Evolutionary conservation across 2,113 vertebrate species (phyloP).

Genomic region (Istiophorus platypterus): DNA sequence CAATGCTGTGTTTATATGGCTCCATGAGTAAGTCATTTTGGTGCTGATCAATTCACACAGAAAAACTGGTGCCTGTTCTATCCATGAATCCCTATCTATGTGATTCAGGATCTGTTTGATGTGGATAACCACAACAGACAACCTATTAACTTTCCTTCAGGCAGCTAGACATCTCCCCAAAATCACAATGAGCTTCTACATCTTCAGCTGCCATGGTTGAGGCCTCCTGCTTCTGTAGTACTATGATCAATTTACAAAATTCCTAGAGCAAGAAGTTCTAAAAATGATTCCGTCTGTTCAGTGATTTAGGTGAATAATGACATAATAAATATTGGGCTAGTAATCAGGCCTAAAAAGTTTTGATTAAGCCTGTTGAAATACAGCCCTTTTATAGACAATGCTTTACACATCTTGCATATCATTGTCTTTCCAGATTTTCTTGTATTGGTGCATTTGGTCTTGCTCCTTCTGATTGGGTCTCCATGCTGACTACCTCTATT

Average conservation of each 20-base stretch:
- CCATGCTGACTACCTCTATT: too few relatives aligned
- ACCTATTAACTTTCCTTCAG: neutral
- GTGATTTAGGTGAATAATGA: too few relatives aligned
- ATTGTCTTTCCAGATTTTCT: too few relatives aligned
- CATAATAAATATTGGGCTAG: too few relatives aligned
- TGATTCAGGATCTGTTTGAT: slow-evolving; percentile 13
- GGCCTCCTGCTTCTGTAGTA: neutral
- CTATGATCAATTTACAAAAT: neutral
- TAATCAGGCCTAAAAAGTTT: too few relatives aligned
- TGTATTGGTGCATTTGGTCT: too few relatives aligned
- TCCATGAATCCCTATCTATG: slow-evolving; percentile 13
- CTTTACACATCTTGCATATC: too few relatives aligned
- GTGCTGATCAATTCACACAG: slow-evolving; percentile 24
- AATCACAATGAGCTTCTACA: neutral
- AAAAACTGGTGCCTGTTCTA: neutral
- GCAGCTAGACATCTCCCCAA: neutral
- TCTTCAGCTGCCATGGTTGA: neutral
- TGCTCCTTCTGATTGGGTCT: too few relatives aligned
- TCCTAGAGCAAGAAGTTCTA: too few relatives aligned
- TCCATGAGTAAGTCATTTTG: slow-evolving; percentile 14
- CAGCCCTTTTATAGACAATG: too few relatives aligned
- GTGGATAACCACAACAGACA: neutral
- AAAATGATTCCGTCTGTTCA: too few relatives aligned
- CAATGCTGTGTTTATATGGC: slow-evolving; percentile 4
- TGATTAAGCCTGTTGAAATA: too few relatives aligned